These are phyloP conservation scores for Pygoscelis adeliae DNA, from an alignment of 2,113 vertebrate genomes.

Conservation along the genomic window DNA sequence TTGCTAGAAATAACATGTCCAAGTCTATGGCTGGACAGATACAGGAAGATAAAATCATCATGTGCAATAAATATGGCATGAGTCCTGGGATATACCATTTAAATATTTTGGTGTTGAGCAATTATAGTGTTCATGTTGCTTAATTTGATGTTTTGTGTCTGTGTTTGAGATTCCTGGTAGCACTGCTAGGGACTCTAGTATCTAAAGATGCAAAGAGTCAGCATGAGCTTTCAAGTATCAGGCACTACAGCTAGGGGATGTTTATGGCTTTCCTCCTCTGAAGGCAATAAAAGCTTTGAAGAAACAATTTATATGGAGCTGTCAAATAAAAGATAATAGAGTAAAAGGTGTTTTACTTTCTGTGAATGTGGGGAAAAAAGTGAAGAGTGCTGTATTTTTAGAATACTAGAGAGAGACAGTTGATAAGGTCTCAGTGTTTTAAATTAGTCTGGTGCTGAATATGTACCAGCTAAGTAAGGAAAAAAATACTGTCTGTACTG, in stretches of 20 bases:
- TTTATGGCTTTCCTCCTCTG: background rate
- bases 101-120: background rate
- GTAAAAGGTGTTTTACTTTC: background rate
- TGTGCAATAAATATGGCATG: background rate
- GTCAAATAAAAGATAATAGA: background rate
- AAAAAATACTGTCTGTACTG: background rate
- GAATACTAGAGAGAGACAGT: background rate
- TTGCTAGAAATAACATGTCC: background rate
- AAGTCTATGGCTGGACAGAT: background rate
- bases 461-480: background rate
- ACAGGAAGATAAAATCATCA: background rate
- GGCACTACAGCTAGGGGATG: background rate
- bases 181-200: background rate
- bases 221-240: background rate
- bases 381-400: background rate
- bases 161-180: background rate
- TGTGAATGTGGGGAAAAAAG: background rate
- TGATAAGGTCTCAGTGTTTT: background rate
- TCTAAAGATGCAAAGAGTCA: background rate
- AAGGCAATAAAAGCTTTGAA: background rate
- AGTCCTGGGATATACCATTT: background rate
- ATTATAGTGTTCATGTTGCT: background rate
- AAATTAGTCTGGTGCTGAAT: background rate
- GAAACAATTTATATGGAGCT: background rate
- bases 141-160: background rate